Conservation (phyloP, 2,113 vertebrate species). For the Erythrocercus mccallii region DNA sequence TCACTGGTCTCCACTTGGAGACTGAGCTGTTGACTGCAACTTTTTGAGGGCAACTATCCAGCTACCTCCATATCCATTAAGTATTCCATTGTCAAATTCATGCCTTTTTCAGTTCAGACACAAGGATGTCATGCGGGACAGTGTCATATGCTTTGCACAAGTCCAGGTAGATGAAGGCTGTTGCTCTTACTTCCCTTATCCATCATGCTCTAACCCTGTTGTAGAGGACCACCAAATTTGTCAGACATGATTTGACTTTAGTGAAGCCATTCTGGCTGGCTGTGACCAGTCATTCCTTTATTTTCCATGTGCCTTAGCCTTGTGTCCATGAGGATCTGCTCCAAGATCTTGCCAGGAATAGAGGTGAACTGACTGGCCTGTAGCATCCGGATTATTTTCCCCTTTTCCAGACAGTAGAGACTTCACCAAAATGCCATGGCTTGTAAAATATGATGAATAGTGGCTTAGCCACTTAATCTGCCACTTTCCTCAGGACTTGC, state of each 20-base stretch:
- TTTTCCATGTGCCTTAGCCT: not conserved
- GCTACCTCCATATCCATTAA: not conserved
- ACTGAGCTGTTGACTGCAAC: fast-evolving
- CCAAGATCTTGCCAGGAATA: not conserved
- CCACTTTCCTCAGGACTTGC: not conserved
- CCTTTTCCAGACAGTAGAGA: not conserved
- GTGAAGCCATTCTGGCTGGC: not conserved
- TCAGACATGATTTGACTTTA: not conserved
- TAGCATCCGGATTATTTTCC: not conserved
- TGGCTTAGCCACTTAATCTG: not conserved
- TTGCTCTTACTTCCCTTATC: not conserved
- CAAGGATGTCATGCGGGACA: not conserved
- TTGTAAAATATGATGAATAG: not conserved
- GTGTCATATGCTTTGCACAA: not conserved
- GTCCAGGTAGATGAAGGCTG: not conserved
- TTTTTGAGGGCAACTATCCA: not conserved
- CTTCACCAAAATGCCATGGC: not conserved
- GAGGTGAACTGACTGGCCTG: not conserved
- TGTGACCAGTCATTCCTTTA: not conserved
- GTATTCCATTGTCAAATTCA: not conserved
- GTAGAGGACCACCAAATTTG: not conserved
- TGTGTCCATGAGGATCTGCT: not conserved
- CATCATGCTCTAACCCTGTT: not conserved
- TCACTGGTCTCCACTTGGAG: not conserved
- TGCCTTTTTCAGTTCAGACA: not conserved